Percentiles rank a stretch among this genome's conserved stretches.
Evolutionary conservation across 2,797 vertebrate species (phyloP).

Genomic region (Micromesistius poutassou): DNA sequence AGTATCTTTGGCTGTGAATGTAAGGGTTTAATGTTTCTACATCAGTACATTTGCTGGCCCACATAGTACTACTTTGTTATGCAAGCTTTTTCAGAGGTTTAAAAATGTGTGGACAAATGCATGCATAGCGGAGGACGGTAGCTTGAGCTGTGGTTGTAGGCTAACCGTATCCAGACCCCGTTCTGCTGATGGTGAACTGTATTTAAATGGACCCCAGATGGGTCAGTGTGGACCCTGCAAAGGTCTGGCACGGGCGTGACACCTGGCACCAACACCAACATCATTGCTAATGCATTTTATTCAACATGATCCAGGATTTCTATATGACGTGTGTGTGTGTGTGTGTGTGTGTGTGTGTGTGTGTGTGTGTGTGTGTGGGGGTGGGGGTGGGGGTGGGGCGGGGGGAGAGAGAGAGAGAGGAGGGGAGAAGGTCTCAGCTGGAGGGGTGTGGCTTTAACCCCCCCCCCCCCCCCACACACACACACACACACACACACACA

Average conservation of each 20-base stretch:
- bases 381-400: neutral
- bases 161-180: neutral
- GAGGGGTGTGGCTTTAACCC: neutral
- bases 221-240: neutral
- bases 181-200: neutral
- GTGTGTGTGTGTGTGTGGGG: constrained; percentile 13
- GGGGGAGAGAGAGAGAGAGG: neutral
- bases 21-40: neutral
- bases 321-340: constrained; percentile 15
- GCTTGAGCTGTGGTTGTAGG: neutral
- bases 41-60: neutral
- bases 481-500: neutral
- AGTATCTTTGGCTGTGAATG: neutral
- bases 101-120: neutral
- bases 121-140: neutral
- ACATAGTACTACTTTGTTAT: neutral
- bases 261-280: neutral
- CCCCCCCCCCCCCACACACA: neutral
- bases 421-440: constrained; percentile 1
- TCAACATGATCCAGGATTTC: constrained; percentile 2
- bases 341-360: neutral
- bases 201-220: neutral
- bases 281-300: neutral
- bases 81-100: neutral
- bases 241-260: neutral